Evolutionary conservation across 1,140 invertebrate genomes (phyloP).

Genomic region (Hormaphis cornu): DNA sequence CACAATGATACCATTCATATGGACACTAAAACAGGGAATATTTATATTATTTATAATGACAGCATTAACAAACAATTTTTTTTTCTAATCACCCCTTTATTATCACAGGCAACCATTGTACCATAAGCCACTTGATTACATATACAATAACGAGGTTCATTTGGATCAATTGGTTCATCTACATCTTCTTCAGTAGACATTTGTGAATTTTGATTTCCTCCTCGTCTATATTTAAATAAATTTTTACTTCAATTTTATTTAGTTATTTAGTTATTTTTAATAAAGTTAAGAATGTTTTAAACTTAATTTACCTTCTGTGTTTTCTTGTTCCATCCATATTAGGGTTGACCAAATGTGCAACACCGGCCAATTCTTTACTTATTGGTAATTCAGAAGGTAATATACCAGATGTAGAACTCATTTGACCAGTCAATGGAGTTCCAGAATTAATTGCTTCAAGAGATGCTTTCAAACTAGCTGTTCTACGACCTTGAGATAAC

Average conservation of each 20-base stretch:
- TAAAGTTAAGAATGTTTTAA: background rate
- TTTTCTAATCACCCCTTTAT: constrained; percentile 65
- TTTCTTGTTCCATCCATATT: constrained; percentile 57
- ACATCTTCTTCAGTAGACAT: background rate
- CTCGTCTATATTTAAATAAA: background rate
- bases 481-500: constrained; percentile 87
- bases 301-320: constrained; percentile 45
- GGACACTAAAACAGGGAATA: constrained; percentile 59
- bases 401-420: too few species aligned
- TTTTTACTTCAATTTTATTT: background rate
- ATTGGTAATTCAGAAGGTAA: constrained; percentile 34
- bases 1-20: constrained; percentile 98
- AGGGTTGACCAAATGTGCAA: constrained; percentile 66
- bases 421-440: background rate
- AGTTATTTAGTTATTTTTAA: background rate
- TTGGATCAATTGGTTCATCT: constrained; percentile 52
- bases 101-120: constrained; percentile 98
- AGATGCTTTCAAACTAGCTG: constrained; percentile 89
- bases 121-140: constrained; percentile 98
- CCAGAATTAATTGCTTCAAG: constrained; percentile 65
- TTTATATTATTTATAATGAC: too few species aligned
- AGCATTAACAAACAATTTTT: too few species aligned
- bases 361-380: constrained; percentile 61
- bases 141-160: constrained; percentile 91
- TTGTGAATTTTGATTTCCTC: background rate